Percentiles rank a stretch among this genome's conserved stretches.
Evolutionary conservation across 1,140 invertebrate species (phyloP).

Genomic region (Marisa cornuarietis): DNA sequence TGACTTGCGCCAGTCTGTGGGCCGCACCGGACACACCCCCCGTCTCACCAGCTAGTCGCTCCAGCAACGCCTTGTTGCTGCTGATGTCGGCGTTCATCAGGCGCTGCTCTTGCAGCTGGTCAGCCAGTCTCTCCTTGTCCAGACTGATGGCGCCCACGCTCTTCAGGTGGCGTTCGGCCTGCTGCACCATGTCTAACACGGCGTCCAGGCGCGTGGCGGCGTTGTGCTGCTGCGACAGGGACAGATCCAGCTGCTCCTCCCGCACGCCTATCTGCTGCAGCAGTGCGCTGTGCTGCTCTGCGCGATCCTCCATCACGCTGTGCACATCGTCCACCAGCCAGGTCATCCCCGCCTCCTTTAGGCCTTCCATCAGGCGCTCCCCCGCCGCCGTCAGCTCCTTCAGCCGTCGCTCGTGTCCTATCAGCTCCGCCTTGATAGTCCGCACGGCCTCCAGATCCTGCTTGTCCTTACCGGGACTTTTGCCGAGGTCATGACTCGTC

Average conservation of each 20-base stretch:
- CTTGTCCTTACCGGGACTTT: conserved; percentile 44
- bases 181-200: conserved; percentile 83
- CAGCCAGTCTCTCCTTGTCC: conserved; percentile 87
- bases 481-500: conserved; percentile 43
- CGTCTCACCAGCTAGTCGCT: conserved; percentile 42
- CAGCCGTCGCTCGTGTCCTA: conserved; percentile 52
- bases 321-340: conserved; percentile 70
- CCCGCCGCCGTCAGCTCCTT: conserved; percentile 51
- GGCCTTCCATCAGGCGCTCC: conserved; percentile 66
- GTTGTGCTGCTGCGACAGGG: conserved; percentile 89
- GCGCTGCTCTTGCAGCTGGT: conserved; percentile 86
- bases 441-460: conserved; percentile 46
- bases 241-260: conserved; percentile 86
- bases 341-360: conserved; percentile 74
- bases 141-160: conserved; percentile 84
- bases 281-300: conserved; percentile 80
- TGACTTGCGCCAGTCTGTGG: conserved; percentile 88
- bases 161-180: conserved; percentile 78
- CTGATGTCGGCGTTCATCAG: conserved; percentile 84
- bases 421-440: conserved; percentile 52
- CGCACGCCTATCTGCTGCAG: conserved; percentile 78
- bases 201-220: conserved; percentile 89
- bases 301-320: conserved; percentile 88
- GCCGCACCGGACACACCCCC: conserved; percentile 77
- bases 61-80: conserved; percentile 75